Conservation (phyloP, 1,140 invertebrate species). For the Panulirus ornatus region DNA sequence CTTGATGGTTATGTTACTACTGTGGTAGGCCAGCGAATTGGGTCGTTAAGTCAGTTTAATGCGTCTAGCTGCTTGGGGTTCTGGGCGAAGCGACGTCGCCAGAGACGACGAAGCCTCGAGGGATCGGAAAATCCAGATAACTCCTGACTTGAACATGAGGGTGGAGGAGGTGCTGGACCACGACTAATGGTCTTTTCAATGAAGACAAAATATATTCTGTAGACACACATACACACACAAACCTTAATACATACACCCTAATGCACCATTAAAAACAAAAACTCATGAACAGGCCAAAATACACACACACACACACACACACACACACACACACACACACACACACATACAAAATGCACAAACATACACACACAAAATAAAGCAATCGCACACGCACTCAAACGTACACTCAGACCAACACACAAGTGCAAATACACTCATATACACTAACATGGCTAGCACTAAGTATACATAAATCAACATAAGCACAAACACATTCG, state of each 20-base stretch:
- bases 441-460: not conserved
- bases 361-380: not conserved
- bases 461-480: not conserved
- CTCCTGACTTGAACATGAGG: too few relatives aligned
- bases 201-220: too few relatives aligned
- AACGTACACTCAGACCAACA: not conserved
- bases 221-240: slow-evolving; percentile 17
- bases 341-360: not conserved
- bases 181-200: too few relatives aligned
- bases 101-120: too few relatives aligned
- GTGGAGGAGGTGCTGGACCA: too few relatives aligned
- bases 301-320: slow-evolving; percentile 38
- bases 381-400: not conserved
- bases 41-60: not conserved
- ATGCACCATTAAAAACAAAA: too few relatives aligned
- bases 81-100: not conserved
- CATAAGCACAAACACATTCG: not conserved
- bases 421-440: not conserved
- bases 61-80: not conserved
- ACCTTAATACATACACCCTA: too few relatives aligned
- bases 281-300: too few relatives aligned
- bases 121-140: too few relatives aligned
- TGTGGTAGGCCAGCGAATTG: not conserved
- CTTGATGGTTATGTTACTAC: not conserved
- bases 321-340: not conserved